A percentile compares a stretch with the other conserved stretches of the same genome.
Conservation (phyloP, 2,113 vertebrate genomes). For the Malurus elegans region DNA sequence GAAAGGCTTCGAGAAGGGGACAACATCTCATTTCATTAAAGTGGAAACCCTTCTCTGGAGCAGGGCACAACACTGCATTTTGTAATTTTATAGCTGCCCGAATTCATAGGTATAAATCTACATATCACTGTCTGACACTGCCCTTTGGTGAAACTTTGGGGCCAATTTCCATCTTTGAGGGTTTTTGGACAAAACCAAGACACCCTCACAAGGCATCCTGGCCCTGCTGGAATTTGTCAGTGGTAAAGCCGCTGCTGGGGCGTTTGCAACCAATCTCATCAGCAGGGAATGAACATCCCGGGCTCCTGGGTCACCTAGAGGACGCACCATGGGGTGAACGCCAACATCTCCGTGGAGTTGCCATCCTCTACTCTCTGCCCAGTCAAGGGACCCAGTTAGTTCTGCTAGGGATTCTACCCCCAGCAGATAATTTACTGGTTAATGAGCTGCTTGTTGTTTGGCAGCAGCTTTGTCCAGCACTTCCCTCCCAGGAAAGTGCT, state of each 20-base stretch:
- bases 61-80: not conserved
- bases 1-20: not conserved
- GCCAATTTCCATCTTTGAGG: not conserved
- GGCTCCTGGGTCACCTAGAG: not conserved
- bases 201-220: not conserved
- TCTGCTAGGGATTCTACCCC: not conserved
- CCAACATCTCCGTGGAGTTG: not conserved
- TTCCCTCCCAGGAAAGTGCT: not conserved
- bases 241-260: not conserved
- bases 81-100: not conserved
- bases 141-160: not conserved
- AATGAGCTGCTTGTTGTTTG: not conserved
- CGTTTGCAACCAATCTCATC: not conserved
- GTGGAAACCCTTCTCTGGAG: not conserved
- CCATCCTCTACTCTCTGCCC: not conserved
- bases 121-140: not conserved
- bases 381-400: not conserved
- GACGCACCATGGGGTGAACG: accelerated
- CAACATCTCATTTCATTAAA: not conserved
- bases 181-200: not conserved
- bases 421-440: not conserved
- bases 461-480: not conserved
- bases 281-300: accelerated
- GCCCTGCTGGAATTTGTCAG: not conserved
- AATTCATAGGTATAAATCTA: not conserved